Base-by-base conservation (phyloP, 30 jellyfish, hydroid and myxozoan genomes). In the Mastigias papua region DNA sequence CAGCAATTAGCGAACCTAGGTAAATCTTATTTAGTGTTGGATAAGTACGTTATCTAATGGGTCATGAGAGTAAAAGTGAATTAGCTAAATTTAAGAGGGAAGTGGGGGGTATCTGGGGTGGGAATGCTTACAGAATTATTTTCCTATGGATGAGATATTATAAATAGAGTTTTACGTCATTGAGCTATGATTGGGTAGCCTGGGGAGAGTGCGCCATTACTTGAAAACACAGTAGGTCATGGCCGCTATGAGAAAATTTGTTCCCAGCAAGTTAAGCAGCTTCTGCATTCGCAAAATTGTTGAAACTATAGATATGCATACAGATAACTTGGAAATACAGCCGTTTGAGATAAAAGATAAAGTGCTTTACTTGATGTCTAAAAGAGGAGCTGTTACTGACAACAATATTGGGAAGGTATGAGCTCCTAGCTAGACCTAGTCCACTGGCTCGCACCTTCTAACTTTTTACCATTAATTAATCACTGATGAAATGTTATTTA, bases 361-460 rank as follows among this genome's bases (percentile, higher is more conserved):
- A n/a, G 20, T 86, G 8, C 83, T 86, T 29, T 17, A 51, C 26
- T 54, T 86, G 64, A 31, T 86, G 89, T 86, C 89, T 4, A 86
- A 86, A 62, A 57, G 95, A 73, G 95, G 95, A 34, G 23, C 34
- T 23, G 20, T 86, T 21, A 28, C 22, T 1, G 95, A 86, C 35
- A 75, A 57, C 23, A 86, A 72, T 66, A 75, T 86, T 8, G 78
- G 63, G 20, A 64, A 78, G 89, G 89, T 89, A 20, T 60, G 86
- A 9, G 2, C 2, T 10, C 17, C 17, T 5, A 51, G 67, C 25
- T 23, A 13, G 28, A 9, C 54, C 1, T 19, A 16, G 10, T 69
- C 22, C 28, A 33, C 20, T n/a, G n/a, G n/a, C n/a, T n/a, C n/a
- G n/a, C n/a, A n/a, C n/a, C n/a, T n/a, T n/a, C n/a, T n/a, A n/a